A percentile compares a stretch with the other conserved stretches of the same genome.
phyloP scores from a whole-genome alignment of 1,140 invertebrate species.

The Ptiloglossa arizonensis region DNA sequence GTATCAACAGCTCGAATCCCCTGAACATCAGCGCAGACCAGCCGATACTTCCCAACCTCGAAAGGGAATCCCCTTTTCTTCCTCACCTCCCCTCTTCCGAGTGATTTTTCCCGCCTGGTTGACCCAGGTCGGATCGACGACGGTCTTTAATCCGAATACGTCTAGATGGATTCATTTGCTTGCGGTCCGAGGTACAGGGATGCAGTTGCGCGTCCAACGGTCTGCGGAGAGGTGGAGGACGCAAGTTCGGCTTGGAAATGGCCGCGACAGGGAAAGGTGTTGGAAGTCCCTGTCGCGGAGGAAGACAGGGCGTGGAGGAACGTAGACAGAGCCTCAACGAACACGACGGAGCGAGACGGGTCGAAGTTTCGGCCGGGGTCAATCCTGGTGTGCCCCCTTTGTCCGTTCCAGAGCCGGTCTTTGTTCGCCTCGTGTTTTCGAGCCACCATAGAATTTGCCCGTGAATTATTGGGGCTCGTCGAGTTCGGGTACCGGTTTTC shows the following conservation, averaged over 20 bases:
- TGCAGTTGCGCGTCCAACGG: background rate
- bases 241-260: background rate
- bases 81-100: too few species aligned
- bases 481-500: background rate
- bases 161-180: conserved; percentile 18
- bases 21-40: too few species aligned
- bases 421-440: conserved; percentile 39
- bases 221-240: background rate
- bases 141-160: conserved; percentile 16
- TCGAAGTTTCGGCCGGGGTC: conserved; percentile 24
- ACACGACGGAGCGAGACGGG: background rate
- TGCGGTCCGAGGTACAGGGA: background rate
- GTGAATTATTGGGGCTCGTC: conserved; percentile 43
- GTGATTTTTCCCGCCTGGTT: too few species aligned
- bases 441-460: conserved; percentile 47
- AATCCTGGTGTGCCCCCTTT: conserved; percentile 40
- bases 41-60: too few species aligned
- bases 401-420: conserved; percentile 30
- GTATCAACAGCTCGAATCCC: too few species aligned
- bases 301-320: background rate
- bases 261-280: background rate
- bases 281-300: too few species aligned
- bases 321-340: background rate
- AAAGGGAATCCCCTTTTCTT: background rate
- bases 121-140: background rate